Evolutionary conservation across 2,113 vertebrate genomes (phyloP).

Genomic region (Scolopax mira): DNA sequence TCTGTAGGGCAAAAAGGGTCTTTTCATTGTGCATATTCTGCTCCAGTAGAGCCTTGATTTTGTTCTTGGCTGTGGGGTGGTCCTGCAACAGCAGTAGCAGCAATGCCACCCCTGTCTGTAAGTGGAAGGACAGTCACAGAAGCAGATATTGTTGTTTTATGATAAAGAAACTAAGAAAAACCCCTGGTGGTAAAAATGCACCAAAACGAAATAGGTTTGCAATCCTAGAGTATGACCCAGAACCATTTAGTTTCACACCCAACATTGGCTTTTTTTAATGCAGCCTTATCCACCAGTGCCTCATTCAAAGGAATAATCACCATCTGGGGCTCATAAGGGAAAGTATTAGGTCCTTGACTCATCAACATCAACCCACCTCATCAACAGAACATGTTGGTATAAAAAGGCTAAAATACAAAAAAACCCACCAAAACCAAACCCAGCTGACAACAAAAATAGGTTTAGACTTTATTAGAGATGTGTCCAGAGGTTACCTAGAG

Average conservation of each 20-base stretch:
- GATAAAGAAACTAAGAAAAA: background rate
- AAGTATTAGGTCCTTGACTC: background rate
- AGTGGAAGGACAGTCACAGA: background rate
- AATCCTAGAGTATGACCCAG: background rate
- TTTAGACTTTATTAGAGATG: background rate
- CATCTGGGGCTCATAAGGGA: background rate
- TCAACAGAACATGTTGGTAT: background rate
- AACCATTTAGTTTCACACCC: background rate
- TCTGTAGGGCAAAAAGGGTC: background rate
- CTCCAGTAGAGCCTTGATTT: background rate
- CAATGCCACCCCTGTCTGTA: rapidly evolving
- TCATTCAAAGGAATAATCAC: background rate
- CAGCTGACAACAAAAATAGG: background rate
- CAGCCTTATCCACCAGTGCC: background rate
- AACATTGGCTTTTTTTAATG: rapidly evolving
- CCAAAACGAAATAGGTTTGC: background rate
- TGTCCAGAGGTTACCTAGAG: background rate
- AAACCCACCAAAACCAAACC: background rate
- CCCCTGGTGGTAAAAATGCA: background rate
- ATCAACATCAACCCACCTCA: too few species aligned
- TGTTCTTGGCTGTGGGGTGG: background rate
- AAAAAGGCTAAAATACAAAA: background rate
- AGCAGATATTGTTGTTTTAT: background rate
- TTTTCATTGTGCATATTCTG: background rate
- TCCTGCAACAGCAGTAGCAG: background rate